A percentile compares a stretch with the other conserved stretches of the same genome.
Evolutionary conservation across 2,888 invertebrate species (phyloP).

Genomic region (Torymus texanus): DNA sequence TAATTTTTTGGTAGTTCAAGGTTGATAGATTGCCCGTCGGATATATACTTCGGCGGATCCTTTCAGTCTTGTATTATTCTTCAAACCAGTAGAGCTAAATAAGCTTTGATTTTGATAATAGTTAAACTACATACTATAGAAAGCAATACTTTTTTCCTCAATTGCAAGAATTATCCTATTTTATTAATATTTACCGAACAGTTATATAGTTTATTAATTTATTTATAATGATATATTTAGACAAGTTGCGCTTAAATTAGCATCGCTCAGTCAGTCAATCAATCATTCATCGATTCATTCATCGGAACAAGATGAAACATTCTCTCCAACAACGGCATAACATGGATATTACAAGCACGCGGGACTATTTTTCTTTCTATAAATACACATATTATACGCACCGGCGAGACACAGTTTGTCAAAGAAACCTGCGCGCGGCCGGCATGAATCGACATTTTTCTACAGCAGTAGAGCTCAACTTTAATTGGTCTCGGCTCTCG

Average conservation of each 20-base stretch:
- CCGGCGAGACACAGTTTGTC: slow-evolving; percentile 20
- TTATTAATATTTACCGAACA: too few relatives aligned
- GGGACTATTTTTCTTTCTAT: too few relatives aligned
- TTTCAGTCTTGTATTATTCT: not conserved
- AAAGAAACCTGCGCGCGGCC: slow-evolving; percentile 32
- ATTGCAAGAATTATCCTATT: too few relatives aligned
- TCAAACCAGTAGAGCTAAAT: too few relatives aligned
- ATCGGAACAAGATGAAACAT: not conserved
- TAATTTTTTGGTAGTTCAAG: not conserved
- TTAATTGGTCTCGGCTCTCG: slow-evolving; percentile 38
- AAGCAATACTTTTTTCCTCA: too few relatives aligned
- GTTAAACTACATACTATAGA: too few relatives aligned
- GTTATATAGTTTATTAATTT: too few relatives aligned
- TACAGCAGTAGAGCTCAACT: slow-evolving; percentile 16
- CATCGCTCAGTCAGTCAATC: slow-evolving; percentile 1
- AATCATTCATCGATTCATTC: not conserved
- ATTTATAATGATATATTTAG: too few relatives aligned
- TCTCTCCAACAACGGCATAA: slow-evolving; percentile 5
- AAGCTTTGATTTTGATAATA: too few relatives aligned
- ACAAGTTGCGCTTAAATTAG: not conserved
- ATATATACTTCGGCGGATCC: not conserved
- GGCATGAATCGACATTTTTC: slow-evolving; percentile 47
- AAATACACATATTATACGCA: not conserved
- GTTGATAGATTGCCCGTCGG: not conserved
- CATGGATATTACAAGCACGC: slow-evolving; percentile 1